Percentiles rank a stretch among this genome's conserved stretches.
Conservation (phyloP, 2,888 invertebrate species). For the Theodoxus fluviatilis region DNA sequence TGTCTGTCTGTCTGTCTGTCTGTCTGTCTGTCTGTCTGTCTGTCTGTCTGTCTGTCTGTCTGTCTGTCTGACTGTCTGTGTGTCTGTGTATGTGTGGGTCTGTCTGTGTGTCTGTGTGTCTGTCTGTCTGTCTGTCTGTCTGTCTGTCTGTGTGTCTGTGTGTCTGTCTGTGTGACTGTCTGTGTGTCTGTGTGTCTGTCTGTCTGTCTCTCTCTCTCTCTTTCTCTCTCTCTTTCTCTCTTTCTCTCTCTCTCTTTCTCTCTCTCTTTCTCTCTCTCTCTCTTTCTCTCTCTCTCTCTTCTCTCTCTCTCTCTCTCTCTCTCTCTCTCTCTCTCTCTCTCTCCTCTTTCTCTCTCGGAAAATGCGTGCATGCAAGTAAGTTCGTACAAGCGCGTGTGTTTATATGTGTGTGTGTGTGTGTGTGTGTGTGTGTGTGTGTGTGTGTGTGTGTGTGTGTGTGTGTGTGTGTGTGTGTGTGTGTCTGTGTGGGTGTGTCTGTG, state of each 20-base stretch:
- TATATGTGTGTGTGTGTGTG: constrained; percentile 3
- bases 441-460: constrained; percentile 7
- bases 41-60: too few species aligned
- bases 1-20: background rate
- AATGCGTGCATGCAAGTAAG: background rate
- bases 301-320: background rate
- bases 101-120: background rate
- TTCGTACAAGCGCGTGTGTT: background rate
- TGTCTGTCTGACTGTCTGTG: background rate
- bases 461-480: background rate
- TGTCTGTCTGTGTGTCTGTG: constrained; percentile 9
- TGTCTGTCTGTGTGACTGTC: constrained; percentile 7
- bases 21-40: too few species aligned
- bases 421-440: background rate
- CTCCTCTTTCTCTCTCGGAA: too few species aligned
- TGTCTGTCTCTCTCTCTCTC: background rate
- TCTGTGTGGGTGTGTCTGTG: too few species aligned
- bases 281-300: constrained; percentile 5
- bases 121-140: background rate
- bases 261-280: background rate
- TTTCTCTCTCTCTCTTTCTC: background rate
- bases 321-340: background rate
- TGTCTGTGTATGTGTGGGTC: background rate
- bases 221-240: background rate
- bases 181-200: background rate